Evolutionary conservation across 2,797 vertebrate species (phyloP), one percentile per base, ranked within the genome.

Genomic region (Onychomys leucogaster): DNA sequence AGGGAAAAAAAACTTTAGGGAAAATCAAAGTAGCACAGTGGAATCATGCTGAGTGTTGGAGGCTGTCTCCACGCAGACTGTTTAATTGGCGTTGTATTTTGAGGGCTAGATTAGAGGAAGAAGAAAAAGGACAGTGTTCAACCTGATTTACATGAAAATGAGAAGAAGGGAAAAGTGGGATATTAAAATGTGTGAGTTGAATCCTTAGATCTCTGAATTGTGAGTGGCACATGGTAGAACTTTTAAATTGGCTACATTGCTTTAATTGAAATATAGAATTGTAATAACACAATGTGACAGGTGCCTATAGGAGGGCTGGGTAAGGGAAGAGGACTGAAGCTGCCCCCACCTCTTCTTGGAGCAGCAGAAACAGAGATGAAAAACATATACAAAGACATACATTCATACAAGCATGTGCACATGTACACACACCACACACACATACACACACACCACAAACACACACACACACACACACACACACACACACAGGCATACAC

Each of bases 31-130:
- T 91, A 83, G 81, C 46, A 12, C 55, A 17, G 95, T 80, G 63
- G 95, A 89, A 77, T 95, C 46, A 0, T 83, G 73, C 91, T 91
- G 91, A 89, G 92, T 96, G 92, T 94, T 95, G 85, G 97, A 97
- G 93, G 92, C 83, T 41, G 6, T 94, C 95, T 97, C 67, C 2
- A 0, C 91, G 67, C 0, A 2, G 91, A 57, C 96, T 85, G 32
- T 95, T 98, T 97, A 98, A 98, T 97, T 97, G 90, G 95, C 95
- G 52, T 95, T 98, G 97, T 94, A 96, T 98, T 98, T 98, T 89
- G 95, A 97, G 97, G 94, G 86, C 97, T 98, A 97, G 97, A 97
- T 59, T 98, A 98, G 98, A 96, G 55, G 92, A 92, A 88, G 95
- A 96, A 96, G 96, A 94, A 96, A 75, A 96, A 97, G 69, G 98